phyloP scores from a whole-genome alignment of 2,113 vertebrate species.

The Bungarus multicinctus region DNA sequence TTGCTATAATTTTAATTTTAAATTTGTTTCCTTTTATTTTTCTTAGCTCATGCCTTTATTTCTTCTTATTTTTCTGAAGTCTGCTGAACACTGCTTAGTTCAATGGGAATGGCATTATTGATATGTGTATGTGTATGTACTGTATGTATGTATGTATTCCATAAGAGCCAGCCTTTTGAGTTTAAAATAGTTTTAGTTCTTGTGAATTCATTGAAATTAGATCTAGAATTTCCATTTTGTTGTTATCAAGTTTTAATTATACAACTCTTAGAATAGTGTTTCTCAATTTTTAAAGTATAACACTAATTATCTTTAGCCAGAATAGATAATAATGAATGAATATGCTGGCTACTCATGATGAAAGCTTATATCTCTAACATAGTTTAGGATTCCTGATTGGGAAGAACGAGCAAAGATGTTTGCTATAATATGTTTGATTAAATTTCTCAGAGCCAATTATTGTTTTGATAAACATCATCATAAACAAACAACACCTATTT shows the following conservation, averaged over 20 bases:
- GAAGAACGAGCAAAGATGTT: neutral
- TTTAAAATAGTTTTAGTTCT: neutral
- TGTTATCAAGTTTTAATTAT: neutral
- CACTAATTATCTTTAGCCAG: neutral
- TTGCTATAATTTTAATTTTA: neutral
- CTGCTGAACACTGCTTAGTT: neutral
- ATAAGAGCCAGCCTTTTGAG: neutral
- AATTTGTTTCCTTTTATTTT: neutral
- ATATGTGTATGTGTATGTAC: neutral
- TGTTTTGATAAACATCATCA: slow-evolving; percentile 24
- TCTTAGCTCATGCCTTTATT: neutral
- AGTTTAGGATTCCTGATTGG: neutral
- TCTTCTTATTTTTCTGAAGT: neutral
- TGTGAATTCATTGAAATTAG: neutral
- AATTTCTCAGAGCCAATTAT: neutral
- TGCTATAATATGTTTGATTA: neutral
- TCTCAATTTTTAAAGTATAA: neutral
- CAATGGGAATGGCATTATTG: neutral
- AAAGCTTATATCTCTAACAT: neutral
- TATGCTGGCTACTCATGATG: neutral
- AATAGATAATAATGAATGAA: neutral
- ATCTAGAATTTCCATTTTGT: neutral
- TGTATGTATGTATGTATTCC: neutral
- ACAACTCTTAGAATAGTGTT: neutral
- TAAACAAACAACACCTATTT: slow-evolving; percentile 19